Conservation (phyloP, 2,888 invertebrate genomes). For the Fragum whitleyi region DNA sequence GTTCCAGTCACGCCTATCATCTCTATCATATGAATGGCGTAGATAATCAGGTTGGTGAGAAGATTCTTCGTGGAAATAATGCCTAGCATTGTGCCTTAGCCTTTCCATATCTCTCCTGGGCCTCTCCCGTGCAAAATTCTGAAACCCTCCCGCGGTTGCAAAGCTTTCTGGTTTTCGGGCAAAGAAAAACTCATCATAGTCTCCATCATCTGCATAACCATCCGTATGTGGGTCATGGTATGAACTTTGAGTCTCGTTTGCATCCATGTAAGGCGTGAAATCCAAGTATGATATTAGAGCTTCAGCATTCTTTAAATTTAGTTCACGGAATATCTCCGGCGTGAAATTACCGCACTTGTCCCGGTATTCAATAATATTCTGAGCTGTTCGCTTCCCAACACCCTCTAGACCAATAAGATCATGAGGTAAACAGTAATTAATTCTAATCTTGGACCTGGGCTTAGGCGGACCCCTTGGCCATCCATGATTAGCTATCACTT, state of each 20-base stretch:
- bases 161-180: background rate
- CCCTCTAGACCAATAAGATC: background rate
- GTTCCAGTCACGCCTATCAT: background rate
- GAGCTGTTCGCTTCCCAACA: background rate
- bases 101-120: background rate
- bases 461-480: background rate
- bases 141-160: background rate
- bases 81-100: background rate
- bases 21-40: background rate
- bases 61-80: background rate
- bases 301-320: background rate
- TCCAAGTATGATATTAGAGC: background rate
- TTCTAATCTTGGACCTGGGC: background rate
- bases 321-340: background rate
- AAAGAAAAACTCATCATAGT: background rate
- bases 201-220: background rate
- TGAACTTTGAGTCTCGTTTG: background rate
- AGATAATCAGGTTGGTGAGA: background rate
- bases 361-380: background rate
- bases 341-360: background rate
- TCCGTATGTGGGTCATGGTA: background rate
- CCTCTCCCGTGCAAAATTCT: background rate
- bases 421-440: background rate
- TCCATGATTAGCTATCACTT: too few species aligned
- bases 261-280: background rate